Evolutionary conservation across 2,113 vertebrate genomes (phyloP).

Genomic region (Myocastor coypus): DNA sequence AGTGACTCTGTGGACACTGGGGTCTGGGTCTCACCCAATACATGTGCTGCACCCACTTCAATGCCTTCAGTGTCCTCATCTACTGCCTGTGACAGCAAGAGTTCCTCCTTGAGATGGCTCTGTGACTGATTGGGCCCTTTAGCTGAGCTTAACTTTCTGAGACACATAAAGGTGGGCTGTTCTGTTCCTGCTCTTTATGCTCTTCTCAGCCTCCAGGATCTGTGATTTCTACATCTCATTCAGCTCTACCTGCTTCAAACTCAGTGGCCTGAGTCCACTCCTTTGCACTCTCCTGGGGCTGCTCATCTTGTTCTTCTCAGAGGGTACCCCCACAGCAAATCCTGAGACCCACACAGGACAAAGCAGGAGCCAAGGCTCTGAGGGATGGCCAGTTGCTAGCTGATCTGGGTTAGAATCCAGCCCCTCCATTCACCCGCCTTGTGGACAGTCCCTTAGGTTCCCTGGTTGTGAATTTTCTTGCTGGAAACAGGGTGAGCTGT

Average conservation of each 20-base stretch:
- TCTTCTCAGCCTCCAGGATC: neutral
- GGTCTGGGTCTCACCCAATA: rapidly evolving
- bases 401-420: neutral
- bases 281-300: neutral
- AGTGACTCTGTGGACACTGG: neutral
- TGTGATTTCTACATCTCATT: neutral
- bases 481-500: neutral
- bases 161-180: no score
- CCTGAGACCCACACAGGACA: neutral
- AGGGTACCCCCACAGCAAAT: neutral
- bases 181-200: neutral
- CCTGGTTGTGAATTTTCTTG: neutral
- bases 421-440: neutral
- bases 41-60: rapidly evolving
- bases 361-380: neutral
- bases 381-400: neutral
- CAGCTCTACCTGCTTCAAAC: neutral
- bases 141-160: neutral
- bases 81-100: neutral
- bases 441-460: neutral
- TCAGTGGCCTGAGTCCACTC: neutral
- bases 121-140: neutral
- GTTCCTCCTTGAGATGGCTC: neutral
- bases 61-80: neutral
- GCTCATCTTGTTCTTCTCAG: neutral